Conservation (phyloP, 2,113 vertebrate species). For the Raja brachyura region DNA sequence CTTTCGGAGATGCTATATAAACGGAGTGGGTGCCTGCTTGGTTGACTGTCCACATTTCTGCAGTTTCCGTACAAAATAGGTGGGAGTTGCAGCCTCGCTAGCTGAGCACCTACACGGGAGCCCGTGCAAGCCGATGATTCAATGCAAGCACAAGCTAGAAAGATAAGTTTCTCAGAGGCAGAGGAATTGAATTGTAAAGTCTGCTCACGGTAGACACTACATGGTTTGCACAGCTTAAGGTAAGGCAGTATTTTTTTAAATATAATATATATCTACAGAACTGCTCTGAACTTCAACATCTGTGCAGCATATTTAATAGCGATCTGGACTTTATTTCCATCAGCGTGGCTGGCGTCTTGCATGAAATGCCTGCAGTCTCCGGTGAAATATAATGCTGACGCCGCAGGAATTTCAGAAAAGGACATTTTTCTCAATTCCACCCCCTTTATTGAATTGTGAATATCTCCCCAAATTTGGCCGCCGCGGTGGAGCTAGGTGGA, state of each 20-base stretch:
- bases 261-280: no score
- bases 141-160: background rate
- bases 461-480: background rate
- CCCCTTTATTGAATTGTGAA: background rate
- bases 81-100: background rate
- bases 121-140: background rate
- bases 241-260: background rate
- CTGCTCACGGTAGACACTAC: background rate
- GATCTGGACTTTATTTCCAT: no score
- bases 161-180: background rate
- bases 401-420: background rate
- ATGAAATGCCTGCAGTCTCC: no score
- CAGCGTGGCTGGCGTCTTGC: background rate
- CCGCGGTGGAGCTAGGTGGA: background rate
- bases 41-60: background rate
- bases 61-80: background rate
- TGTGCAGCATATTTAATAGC: background rate
- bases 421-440: background rate
- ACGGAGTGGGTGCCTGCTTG: conserved; percentile 6
- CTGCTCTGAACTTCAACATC: background rate
- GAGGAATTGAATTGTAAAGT: conserved; percentile 1
- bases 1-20: conserved; percentile 31
- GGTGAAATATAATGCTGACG: background rate
- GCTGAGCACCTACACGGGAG: background rate
- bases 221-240: background rate